A percentile compares a stretch with the other conserved stretches of the same genome.
phyloP scores from a whole-genome alignment of 1,140 invertebrate species.

The Brachionus paranguensis region DNA sequence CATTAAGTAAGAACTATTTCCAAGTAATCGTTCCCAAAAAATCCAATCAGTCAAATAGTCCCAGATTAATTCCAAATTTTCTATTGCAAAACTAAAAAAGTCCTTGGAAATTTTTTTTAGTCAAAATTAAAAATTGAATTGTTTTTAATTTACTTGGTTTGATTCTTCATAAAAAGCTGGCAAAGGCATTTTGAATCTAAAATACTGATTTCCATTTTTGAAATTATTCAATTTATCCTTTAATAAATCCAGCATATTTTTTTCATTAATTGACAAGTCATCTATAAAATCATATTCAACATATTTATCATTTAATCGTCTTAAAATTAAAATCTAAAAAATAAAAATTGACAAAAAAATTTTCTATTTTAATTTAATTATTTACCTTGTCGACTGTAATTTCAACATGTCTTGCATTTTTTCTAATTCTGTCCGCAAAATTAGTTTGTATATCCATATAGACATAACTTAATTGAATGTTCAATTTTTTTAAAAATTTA shows the following conservation, averaged over 20 bases:
- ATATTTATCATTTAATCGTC: constrained; percentile 3
- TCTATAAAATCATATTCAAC: neutral
- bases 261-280: neutral
- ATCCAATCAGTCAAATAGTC: constrained; percentile 1
- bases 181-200: neutral
- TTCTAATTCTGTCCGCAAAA: neutral
- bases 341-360: neutral
- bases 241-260: neutral
- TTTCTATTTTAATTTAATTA: neutral
- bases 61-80: neutral
- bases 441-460: neutral
- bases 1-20: constrained; percentile 36
- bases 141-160: neutral
- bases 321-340: neutral
- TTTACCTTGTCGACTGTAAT: neutral
- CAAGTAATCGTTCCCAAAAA: constrained; percentile 13
- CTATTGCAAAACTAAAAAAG: neutral
- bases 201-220: neutral
- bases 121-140: neutral
- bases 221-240: neutral
- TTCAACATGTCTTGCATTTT: neutral
- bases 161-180: constrained; percentile 32
- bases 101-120: neutral
- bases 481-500: neutral
- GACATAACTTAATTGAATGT: neutral